phyloP scores from a whole-genome alignment of 2,113 vertebrate genomes.

The Pseudolaguvia tuberculata region DNA sequence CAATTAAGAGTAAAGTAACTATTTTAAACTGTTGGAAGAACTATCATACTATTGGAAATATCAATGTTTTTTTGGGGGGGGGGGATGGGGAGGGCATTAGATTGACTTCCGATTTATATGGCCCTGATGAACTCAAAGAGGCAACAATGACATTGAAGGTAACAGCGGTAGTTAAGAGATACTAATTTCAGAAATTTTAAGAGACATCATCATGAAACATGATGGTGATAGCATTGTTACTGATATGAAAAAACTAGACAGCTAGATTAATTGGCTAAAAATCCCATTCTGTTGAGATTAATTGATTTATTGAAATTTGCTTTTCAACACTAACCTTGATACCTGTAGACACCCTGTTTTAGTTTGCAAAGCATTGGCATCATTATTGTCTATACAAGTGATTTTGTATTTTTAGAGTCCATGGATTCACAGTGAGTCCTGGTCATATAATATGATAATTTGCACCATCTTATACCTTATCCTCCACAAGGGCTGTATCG shows the following conservation, averaged over 20 bases:
- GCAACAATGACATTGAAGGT: background rate
- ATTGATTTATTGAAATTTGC: background rate
- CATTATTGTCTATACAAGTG: conserved; percentile 3
- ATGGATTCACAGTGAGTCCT: background rate
- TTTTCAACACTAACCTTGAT: background rate
- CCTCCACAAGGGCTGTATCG: background rate
- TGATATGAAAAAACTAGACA: no score
- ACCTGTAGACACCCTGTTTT: conserved; percentile 16
- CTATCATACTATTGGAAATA: background rate
- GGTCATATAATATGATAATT: background rate
- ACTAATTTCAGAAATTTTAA: no score
- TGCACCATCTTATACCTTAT: background rate
- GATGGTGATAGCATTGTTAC: background rate
- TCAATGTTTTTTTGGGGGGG: no score
- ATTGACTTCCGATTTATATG: no score
- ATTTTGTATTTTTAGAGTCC: background rate
- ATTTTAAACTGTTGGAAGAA: no score
- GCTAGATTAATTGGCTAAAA: background rate
- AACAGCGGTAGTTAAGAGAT: background rate
- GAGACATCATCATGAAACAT: background rate
- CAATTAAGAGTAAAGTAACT: background rate
- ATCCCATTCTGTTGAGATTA: no score
- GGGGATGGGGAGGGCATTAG: background rate
- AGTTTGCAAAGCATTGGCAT: conserved; percentile 49
- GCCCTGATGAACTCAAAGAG: no score